Evolutionary conservation across 2,888 invertebrate genomes (phyloP).

Genomic region (Leucoptera coffeella): DNA sequence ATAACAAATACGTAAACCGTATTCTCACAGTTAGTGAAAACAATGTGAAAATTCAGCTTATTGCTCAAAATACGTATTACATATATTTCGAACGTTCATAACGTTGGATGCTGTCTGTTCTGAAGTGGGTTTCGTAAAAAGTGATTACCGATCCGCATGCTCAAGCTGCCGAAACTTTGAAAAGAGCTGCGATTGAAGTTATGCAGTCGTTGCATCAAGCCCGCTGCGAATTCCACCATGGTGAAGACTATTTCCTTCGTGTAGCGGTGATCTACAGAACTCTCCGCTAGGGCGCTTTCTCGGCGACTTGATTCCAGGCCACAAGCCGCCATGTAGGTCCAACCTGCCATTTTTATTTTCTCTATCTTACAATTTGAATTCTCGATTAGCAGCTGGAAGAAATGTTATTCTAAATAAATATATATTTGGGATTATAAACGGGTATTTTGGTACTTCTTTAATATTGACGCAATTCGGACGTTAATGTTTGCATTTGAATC

Average conservation of each 20-base stretch:
- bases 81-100: too few species aligned
- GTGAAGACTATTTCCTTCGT: slow-evolving; percentile 33
- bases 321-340: slow-evolving; percentile 96
- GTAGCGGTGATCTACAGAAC: slow-evolving; percentile 29
- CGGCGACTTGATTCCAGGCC: slow-evolving; percentile 74
- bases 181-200: slow-evolving; percentile 55
- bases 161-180: slow-evolving; percentile 56
- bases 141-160: slow-evolving; percentile 64
- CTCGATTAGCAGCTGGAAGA: slow-evolving; percentile 58
- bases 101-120: too few species aligned
- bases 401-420: slow-evolving; percentile 5
- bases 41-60: too few species aligned
- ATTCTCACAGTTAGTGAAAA: too few species aligned
- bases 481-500: too few species aligned
- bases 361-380: slow-evolving; percentile 69
- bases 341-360: slow-evolving; percentile 94
- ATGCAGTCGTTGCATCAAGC: slow-evolving; percentile 44
- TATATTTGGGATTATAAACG: slow-evolving; percentile 2
- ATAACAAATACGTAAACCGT: too few species aligned
- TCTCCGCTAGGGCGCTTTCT: too few species aligned
- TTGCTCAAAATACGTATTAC: too few species aligned
- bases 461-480: too few species aligned
- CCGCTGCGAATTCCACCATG: slow-evolving; percentile 44
- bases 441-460: too few species aligned
- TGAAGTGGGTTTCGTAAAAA: too few species aligned